Evolutionary conservation across 2,888 invertebrate species (phyloP).

Genomic region (Agrochola circellaris): DNA sequence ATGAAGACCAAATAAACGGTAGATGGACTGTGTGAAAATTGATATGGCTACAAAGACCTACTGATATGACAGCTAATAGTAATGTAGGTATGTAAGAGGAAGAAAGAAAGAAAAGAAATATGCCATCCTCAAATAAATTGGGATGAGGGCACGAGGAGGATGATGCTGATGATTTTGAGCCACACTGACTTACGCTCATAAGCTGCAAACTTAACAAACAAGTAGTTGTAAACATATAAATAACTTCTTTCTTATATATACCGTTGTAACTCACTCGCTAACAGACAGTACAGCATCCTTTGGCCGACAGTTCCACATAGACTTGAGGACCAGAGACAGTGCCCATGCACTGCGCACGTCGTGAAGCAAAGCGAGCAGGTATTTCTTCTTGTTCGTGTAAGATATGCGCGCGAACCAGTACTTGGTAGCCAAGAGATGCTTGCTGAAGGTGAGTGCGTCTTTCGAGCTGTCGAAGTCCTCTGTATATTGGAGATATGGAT

Average conservation of each 20-base stretch:
- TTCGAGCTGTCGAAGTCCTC: conserved; percentile 66
- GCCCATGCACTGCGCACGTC: conserved; percentile 81
- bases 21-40: not conserved
- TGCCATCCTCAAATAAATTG: not conserved
- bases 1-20: not conserved
- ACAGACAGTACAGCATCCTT: conserved; percentile 84
- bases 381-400: conserved; percentile 81
- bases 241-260: no score
- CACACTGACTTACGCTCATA: not conserved
- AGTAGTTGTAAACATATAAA: no score
- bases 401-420: conserved; percentile 83
- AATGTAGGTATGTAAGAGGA: not conserved
- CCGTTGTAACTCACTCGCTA: conserved; percentile 74
- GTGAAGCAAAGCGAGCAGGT: conserved; percentile 77
- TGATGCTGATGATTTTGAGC: not conserved
- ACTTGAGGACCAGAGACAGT: conserved; percentile 83
- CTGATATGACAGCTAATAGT: not conserved
- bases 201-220: not conserved
- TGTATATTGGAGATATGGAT: conserved; percentile 39
- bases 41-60: not conserved
- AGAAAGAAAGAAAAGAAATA: not conserved
- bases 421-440: conserved; percentile 78
- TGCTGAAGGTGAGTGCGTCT: conserved; percentile 73
- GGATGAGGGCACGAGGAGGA: not conserved
- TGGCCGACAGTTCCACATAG: conserved; percentile 84